Base-by-base conservation (phyloP, 2,888 invertebrate genomes). In the Polylopha cassiicola region DNA sequence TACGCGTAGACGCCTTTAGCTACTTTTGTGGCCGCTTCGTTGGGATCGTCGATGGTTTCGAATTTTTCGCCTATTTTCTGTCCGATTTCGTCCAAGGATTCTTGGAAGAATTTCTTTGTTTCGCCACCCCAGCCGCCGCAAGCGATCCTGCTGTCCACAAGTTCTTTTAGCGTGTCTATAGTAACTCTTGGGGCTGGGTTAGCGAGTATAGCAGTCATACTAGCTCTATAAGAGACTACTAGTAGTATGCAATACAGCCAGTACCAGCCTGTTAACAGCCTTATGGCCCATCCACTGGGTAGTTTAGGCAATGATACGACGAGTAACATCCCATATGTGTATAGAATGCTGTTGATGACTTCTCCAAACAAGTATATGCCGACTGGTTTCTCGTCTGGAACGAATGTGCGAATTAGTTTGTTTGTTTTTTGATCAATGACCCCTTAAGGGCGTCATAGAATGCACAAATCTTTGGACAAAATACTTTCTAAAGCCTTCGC, bases 191-290 rank as follows among this genome's bases (percentile, higher is more conserved):
- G 90, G 0, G 90, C 87, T 14, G 95, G 94, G 67, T 91, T 92
- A 0, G 95, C 93, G 28, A 95, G 76, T 34, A 93, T 93, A 0
- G 95, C 94, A 0, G 94, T 95, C 89, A 95, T 91, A 55, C 94
- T 94, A 0, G 95, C 95, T 58, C 92, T 80, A 65, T 95, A 95
- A 0, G 92, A 89, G 0, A 94, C 93, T 0, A 92, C 92, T 3
- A 95, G 87, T 2, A 95, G 80, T 44, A 94, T 89, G 58, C 93
- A 93, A 64, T 94, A 95, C 1, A 95, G 69, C 94, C 94, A 95
- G 74, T 94, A 95, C 91, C 94, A 95, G 0, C 95, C 95, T 1
- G 94, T 94, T 7, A 95, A 80, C 15, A 95, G 80, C 18, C 95
- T 85, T 23, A 95, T 80, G 0, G 95, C 91, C 94, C 95, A 95